Evolutionary conservation across 2,797 vertebrate species (phyloP), one percentile per base, ranked within the genome.

Genomic region (Setipinna tenuifilis): DNA sequence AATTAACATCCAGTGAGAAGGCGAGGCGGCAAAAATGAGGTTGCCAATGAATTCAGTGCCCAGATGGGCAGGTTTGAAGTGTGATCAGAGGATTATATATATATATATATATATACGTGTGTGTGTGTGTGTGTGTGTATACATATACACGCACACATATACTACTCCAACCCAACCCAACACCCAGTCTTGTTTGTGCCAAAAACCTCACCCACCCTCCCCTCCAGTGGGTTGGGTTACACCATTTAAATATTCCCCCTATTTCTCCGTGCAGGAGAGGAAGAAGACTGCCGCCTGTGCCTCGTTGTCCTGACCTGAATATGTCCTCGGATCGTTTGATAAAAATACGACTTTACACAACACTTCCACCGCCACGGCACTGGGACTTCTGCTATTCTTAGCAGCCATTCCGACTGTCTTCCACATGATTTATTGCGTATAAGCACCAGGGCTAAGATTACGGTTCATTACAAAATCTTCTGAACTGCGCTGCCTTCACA

Each of bases 371-470:
- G 85, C 83, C 82, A 82, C 71, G 1, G 71, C 85, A 44, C 50
- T 46, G 87, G 82, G 84, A 88, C 62, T 11, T 4, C 48, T 68
- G 16, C 83, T 90, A 88, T 90, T 88, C 88, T 83, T 87, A 86
- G 48, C 6, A 7, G 10, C 3, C 2, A 57, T 82, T 84, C 86
- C 83, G 75, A 82, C 81, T 82, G 50, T 28, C 83, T 83, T 84
- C 84, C 82, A 80, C 31, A 78, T 78, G 35, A 78, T 78, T 78
- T 78, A 78, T 78, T 41, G 71, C 35, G 71, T 44, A 78, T 19
- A 44, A 21, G 71, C 17, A 25, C 5, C 71, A 17, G 35, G 71
- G 71, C 71, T 78, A 44, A 78, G 71, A 78, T 78, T 78, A 78
- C 35, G 7, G 35, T 31, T 78, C 35, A 85, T 83, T 71, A 78